These are phyloP conservation scores for Amphilophus citrinellus DNA, from an alignment of 2,113 vertebrate species.

Conservation along the genomic window DNA sequence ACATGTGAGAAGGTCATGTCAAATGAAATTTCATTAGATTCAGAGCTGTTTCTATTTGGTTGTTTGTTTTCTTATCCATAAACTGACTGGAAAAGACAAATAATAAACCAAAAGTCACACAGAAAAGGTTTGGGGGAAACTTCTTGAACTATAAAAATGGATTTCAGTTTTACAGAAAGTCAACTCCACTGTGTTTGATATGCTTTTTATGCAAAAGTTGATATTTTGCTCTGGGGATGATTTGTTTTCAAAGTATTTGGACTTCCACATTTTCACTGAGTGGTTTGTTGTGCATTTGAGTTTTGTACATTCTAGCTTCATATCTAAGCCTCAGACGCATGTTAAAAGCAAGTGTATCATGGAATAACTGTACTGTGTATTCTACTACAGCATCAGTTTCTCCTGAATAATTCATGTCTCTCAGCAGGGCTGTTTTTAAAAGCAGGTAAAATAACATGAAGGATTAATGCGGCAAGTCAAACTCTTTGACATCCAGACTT, in stretches of 20 bases:
- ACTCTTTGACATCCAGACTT: background rate
- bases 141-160: background rate
- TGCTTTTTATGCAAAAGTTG: background rate
- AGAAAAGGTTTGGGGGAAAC: background rate
- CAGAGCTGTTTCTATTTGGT: background rate
- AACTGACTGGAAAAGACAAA: background rate
- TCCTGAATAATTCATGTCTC: background rate
- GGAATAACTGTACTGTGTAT: background rate
- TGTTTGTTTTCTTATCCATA: background rate
- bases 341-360: background rate
- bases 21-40: background rate
- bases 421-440: background rate
- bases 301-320: background rate
- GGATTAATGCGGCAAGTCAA: background rate
- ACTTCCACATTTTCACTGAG: background rate
- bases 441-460: rapidly evolving
- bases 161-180: background rate
- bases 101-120: background rate
- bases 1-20: background rate
- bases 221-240: background rate
- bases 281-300: background rate
- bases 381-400: background rate
- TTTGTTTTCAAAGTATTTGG: background rate
- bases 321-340: background rate
- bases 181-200: background rate